These are phyloP conservation scores for Gobius niger DNA, from an alignment of 2,113 vertebrate genomes.

Conservation along the genomic window DNA sequence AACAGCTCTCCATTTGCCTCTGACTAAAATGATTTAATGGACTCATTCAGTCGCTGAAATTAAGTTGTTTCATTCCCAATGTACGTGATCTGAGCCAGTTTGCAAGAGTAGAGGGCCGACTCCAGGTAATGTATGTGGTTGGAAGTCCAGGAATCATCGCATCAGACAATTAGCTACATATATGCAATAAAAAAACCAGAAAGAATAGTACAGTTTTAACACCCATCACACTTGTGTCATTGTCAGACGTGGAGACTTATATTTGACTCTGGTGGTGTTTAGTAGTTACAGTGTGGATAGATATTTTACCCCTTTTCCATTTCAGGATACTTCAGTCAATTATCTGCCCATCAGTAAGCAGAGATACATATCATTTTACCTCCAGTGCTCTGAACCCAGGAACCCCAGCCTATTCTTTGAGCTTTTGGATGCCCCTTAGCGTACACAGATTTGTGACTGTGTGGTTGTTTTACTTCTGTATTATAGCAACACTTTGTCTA, in stretches of 20 bases:
- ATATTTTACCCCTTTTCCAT: not conserved
- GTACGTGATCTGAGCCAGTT: conserved; percentile 36
- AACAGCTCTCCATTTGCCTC: conserved; percentile 71
- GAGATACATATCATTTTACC: not conserved
- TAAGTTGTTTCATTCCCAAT: conserved; percentile 65
- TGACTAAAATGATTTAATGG: conserved; percentile 74
- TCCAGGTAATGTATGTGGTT: not conserved
- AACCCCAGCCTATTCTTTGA: too few relatives aligned
- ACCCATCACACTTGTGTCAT: too few relatives aligned
- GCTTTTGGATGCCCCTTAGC: not conserved
- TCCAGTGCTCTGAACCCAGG: not conserved
- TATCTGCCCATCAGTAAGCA: not conserved
- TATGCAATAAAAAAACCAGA: too few relatives aligned
- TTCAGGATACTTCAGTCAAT: not conserved
- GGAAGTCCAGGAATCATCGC: too few relatives aligned
- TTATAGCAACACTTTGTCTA: not conserved
- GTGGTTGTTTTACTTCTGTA: not conserved
- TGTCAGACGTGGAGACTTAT: too few relatives aligned
- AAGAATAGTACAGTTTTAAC: too few relatives aligned
- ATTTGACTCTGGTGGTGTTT: too few relatives aligned
- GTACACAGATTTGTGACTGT: not conserved
- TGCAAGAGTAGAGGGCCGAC: conserved; percentile 25
- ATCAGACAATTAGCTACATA: too few relatives aligned
- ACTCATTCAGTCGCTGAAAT: conserved; percentile 66
- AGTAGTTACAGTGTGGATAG: too few relatives aligned